Base-by-base conservation (phyloP, 1,140 invertebrate genomes). In the Choristoneura fumiferana region DNA sequence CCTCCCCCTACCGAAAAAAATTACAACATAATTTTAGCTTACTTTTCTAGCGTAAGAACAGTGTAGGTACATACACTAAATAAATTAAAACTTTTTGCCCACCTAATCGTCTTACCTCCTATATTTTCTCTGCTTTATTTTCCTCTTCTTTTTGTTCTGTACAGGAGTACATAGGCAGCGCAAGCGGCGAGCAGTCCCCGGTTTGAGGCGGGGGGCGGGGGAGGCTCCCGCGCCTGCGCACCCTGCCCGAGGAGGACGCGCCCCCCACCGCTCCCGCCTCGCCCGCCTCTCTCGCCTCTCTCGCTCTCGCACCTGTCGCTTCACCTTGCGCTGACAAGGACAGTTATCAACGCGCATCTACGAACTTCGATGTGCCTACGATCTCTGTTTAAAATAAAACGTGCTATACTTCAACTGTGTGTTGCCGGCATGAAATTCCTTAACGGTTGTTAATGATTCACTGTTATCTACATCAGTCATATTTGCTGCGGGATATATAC, bases 161-260 rank as follows among this genome's bases (percentile, higher is more conserved):
- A 58, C 71, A 88, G 83, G 81, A 88, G 60, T 85, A 84, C 67
- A 87, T 83, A 54, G 82, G 80, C 0, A 86, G 81, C 60, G 84
- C 78, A 1, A 85, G 82, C 64, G 81, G 84, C 0, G 82, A 87
- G 0, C 83, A 88, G 63, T 88, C 85, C 8, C 85, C 84, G 0
- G 85, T 88, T 67, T 88, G 85, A 88, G 81, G 69, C 12, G 80
- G 61, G 71, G 69, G 74, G 83, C 85, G 82, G 82, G 85, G 76
- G 84, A 84, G 82, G 81, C 75, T 78, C 37, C 63, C 72, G 61
- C 84, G 85, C 75, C 76, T 88, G 72, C 76, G 76, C 71, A 88
- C 85, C 37, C 64, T 87, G 64, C 75, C 77, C 45, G 86, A 87
- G 72, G 86, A 89, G 70, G 86, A 86, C 59, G 65, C 59, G 8